These are phyloP conservation scores for Hylomyscus alleni DNA, from an alignment of 2,797 vertebrate genomes.

Conservation along the genomic window DNA sequence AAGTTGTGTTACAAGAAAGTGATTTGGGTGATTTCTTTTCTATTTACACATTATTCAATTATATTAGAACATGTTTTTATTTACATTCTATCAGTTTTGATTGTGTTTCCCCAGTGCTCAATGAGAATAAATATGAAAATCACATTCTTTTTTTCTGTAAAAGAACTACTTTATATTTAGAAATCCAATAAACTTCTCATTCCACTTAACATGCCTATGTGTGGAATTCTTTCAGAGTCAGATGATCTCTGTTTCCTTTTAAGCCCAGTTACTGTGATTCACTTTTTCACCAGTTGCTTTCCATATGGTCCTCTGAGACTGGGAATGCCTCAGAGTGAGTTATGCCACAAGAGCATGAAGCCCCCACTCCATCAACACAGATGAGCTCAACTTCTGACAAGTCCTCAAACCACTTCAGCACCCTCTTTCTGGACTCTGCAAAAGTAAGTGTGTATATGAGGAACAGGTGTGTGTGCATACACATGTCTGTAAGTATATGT, in stretches of 20 bases:
- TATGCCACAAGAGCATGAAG: neutral
- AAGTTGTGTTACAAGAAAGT: constrained; percentile 86
- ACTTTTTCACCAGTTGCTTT: constrained; percentile 75
- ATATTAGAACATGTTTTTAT: constrained; percentile 87
- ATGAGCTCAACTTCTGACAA: constrained; percentile 7
- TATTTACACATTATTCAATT: constrained; percentile 87
- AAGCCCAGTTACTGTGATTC: constrained; percentile 77
- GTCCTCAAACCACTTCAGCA: constrained; percentile 21
- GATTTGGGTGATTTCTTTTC: constrained; percentile 87
- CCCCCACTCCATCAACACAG: neutral
- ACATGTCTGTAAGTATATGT: neutral
- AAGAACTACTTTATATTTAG: constrained; percentile 88
- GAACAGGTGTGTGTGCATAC: neutral
- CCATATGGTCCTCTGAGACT: constrained; percentile 63
- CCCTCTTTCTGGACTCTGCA: neutral
- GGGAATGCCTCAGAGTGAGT: neutral
- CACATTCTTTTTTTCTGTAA: constrained; percentile 87
- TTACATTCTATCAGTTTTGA: constrained; percentile 85
- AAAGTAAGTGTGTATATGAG: neutral
- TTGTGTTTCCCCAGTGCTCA: constrained; percentile 87
- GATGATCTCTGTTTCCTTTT: constrained; percentile 83
- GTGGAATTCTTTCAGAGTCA: constrained; percentile 85
- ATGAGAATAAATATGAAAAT: constrained; percentile 88
- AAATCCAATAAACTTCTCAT: constrained; percentile 90
- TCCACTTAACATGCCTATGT: constrained; percentile 84